These are phyloP conservation scores for Spodoptera litura DNA, from an alignment of 1,140 invertebrate species.

Conservation along the genomic window DNA sequence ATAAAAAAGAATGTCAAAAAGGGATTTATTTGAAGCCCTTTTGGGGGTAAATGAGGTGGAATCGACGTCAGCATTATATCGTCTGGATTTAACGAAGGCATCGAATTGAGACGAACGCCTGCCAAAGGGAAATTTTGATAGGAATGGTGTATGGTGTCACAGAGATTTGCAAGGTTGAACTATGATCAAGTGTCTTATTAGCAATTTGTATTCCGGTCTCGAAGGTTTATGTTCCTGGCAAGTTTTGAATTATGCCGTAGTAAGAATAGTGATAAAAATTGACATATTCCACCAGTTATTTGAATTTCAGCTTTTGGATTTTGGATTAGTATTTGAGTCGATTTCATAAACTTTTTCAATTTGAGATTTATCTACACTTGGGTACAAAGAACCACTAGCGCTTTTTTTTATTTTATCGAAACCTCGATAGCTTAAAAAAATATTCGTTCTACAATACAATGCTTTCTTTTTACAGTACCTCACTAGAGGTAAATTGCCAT, in stretches of 20 bases:
- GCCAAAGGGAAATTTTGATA: constrained; percentile 26
- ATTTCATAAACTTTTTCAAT: too few species aligned
- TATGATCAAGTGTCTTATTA: constrained; percentile 22
- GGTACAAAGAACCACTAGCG: too few species aligned
- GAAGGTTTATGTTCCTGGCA: not conserved
- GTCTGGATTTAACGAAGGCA: constrained; percentile 50
- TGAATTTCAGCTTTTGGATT: too few species aligned
- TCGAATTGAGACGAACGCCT: constrained; percentile 46
- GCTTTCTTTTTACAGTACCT: too few species aligned
- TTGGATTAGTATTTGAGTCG: too few species aligned
- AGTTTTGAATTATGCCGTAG: not conserved
- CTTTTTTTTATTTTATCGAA: too few species aligned
- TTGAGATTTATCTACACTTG: too few species aligned
- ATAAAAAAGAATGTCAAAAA: constrained; percentile 59
- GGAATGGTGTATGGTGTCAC: constrained; percentile 19
- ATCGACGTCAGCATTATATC: constrained; percentile 55
- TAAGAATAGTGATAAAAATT: constrained; percentile 1
- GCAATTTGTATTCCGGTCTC: constrained; percentile 26
- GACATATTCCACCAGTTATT: too few species aligned
- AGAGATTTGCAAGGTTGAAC: constrained; percentile 30
- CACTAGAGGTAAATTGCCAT: too few species aligned
- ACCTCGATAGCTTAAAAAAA: too few species aligned
- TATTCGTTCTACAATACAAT: too few species aligned
- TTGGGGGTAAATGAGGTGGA: constrained; percentile 58
- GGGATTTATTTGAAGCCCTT: constrained; percentile 57